A percentile compares a stretch with the other conserved stretches of the same genome.
Conservation (phyloP, 1,140 invertebrate species). For the Bilobella aurantiaca region DNA sequence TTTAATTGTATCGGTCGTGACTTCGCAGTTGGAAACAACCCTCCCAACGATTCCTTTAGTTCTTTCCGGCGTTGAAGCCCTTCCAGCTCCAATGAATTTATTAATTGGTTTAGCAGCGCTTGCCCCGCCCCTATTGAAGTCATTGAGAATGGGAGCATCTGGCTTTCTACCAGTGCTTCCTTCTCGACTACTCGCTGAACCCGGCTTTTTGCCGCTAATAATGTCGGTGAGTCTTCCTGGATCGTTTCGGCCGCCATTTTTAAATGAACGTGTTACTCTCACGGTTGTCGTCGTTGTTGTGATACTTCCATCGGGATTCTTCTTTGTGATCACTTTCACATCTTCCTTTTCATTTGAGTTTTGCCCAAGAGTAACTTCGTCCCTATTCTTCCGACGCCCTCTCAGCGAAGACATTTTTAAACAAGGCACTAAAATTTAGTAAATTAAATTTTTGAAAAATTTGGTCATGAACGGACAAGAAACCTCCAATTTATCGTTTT, state of each 20-base stretch:
- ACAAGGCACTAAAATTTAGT: background rate
- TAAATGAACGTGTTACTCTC: background rate
- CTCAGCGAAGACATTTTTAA: background rate
- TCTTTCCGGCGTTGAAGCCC: background rate
- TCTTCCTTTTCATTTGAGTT: background rate
- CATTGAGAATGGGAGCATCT: background rate
- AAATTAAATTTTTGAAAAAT: background rate
- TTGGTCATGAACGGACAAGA: background rate
- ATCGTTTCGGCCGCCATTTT: background rate
- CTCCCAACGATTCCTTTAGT: too few species aligned
- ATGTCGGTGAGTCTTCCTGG: background rate
- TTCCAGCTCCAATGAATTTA: background rate
- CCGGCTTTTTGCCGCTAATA: background rate
- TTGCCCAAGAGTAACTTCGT: background rate
- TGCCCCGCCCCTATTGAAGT: background rate
- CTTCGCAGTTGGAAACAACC: too few species aligned
- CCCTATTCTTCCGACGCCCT: background rate
- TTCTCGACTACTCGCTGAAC: background rate
- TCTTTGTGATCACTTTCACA: background rate
- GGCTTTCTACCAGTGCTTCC: background rate
- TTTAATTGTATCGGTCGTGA: background rate
- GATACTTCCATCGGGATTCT: conserved; percentile 3
- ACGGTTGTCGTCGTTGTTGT: background rate
- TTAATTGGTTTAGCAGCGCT: background rate
- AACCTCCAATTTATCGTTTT: too few species aligned